A percentile compares a stretch with the other conserved stretches of the same genome.
phyloP scores from a whole-genome alignment of 2,888 invertebrate species.

The Drosophila suboccidentalis region DNA sequence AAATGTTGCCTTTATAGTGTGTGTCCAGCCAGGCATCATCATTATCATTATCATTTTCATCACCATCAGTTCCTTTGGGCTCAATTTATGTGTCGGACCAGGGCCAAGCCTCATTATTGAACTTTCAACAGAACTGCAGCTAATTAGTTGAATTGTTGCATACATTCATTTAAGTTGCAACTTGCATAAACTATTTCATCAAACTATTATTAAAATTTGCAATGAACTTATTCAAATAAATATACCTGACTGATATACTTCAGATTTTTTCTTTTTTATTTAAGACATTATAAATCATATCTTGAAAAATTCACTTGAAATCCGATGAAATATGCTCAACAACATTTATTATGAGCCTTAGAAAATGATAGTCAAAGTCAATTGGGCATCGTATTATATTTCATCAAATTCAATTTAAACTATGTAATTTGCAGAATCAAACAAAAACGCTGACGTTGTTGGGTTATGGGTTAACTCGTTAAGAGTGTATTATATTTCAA shows the following conservation, averaged over 20 bases:
- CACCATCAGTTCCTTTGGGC: constrained; percentile 11
- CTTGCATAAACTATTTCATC: background rate
- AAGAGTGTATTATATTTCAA: background rate
- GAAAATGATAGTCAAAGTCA: background rate
- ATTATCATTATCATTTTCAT: constrained; percentile 3
- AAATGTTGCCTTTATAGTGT: constrained; percentile 19
- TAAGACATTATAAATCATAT: too few species aligned
- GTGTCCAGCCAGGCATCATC: constrained; percentile 25
- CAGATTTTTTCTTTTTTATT: too few species aligned
- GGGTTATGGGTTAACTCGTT: background rate
- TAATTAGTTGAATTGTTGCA: background rate
- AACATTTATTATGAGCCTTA: background rate
- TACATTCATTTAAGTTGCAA: background rate
- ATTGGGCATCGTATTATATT: background rate
- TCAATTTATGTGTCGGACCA: constrained; percentile 2
- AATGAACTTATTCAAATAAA: too few species aligned
- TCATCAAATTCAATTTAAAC: background rate
- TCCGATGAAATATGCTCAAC: too few species aligned
- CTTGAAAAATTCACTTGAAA: too few species aligned
- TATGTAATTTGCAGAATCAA: background rate
- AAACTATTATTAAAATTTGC: too few species aligned
- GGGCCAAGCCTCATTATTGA: constrained; percentile 1
- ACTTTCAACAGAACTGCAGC: background rate
- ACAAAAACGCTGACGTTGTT: background rate
- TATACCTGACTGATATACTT: too few species aligned